phyloP scores from a whole-genome alignment of 1,140 invertebrate species.

The Neodiprion virginianus region DNA sequence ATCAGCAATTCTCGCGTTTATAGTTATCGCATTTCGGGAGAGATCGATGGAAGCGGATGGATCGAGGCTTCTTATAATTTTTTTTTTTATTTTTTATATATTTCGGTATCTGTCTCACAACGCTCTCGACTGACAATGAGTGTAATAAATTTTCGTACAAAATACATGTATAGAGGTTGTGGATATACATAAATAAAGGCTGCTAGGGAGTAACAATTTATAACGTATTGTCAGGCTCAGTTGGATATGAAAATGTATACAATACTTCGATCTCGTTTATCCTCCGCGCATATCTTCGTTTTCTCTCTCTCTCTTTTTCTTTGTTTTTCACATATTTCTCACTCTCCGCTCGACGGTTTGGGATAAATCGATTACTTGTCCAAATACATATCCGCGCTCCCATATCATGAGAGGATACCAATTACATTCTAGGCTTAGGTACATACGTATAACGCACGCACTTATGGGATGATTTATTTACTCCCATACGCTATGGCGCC shows the following conservation, averaged over 20 bases:
- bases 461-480: neutral
- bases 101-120: too few species aligned
- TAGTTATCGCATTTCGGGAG: too few species aligned
- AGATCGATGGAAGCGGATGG: too few species aligned
- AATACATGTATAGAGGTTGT: too few species aligned
- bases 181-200: too few species aligned
- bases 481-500: neutral
- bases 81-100: too few species aligned
- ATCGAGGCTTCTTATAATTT: too few species aligned
- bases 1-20: too few species aligned
- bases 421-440: conserved; percentile 1
- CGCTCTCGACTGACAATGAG: too few species aligned
- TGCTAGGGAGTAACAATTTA: neutral
- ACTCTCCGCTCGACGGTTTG: neutral
- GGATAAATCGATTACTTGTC: neutral
- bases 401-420: neutral
- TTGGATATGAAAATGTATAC: neutral
- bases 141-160: too few species aligned
- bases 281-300: neutral
- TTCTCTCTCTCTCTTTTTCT: neutral
- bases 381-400: neutral
- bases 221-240: neutral
- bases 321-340: neutral
- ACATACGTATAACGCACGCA: neutral
- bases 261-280: neutral